Percentiles rank a stretch among this genome's conserved stretches.
These are phyloP conservation scores for Mionectes macconnelli DNA, from an alignment of 2,113 vertebrate species.

Conservation along the genomic window DNA sequence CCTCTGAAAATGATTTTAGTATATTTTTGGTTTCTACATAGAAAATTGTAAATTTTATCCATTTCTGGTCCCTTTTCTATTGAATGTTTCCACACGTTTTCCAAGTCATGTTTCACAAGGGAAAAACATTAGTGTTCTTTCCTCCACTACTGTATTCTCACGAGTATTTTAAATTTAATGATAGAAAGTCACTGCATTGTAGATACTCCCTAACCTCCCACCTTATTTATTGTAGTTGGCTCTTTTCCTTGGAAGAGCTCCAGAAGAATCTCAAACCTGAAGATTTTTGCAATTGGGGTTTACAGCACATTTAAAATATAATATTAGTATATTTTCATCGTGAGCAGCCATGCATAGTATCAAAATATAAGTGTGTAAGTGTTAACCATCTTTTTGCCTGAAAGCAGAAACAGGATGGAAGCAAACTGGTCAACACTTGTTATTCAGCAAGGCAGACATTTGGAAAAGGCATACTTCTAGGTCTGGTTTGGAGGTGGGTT, in stretches of 20 bases:
- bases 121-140: slow-evolving; percentile 9
- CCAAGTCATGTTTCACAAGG: slow-evolving; percentile 7
- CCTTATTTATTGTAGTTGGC: slow-evolving; percentile 53
- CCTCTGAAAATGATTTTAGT: background rate
- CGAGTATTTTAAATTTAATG: slow-evolving; percentile 45
- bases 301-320: background rate
- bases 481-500: background rate
- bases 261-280: slow-evolving; percentile 29
- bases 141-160: background rate
- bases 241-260: slow-evolving; percentile 41
- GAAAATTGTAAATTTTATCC: background rate
- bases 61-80: background rate
- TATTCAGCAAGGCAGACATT: background rate
- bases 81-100: slow-evolving; percentile 16
- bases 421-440: background rate
- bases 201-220: slow-evolving; percentile 28
- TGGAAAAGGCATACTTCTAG: background rate
- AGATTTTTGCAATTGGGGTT: slow-evolving; percentile 2
- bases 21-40: background rate
- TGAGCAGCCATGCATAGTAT: background rate
- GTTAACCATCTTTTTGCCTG: background rate
- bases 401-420: background rate
- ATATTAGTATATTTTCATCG: background rate
- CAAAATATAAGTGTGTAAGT: background rate
- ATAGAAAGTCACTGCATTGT: slow-evolving; percentile 5